Conservation (phyloP, 2,888 invertebrate species). For the Lithophane ornitopus region DNA sequence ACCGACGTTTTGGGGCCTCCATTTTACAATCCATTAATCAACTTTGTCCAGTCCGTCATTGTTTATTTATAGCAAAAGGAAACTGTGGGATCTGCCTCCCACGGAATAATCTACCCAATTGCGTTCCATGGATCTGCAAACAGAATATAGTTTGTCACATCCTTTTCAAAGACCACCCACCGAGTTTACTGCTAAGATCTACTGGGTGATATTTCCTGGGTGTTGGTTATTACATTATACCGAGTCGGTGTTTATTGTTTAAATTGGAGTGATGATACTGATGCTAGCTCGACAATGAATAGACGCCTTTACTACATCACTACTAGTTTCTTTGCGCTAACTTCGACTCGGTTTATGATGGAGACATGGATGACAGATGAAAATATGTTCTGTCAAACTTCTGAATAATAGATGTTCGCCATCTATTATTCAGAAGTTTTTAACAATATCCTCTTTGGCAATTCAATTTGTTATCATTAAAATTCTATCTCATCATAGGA, state of each 20-base stretch:
- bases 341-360: background rate
- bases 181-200: conserved; percentile 5
- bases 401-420: too few relatives aligned
- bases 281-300: conserved; percentile 18
- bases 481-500: background rate
- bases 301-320: background rate
- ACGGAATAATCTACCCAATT: conserved; percentile 70
- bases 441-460: background rate
- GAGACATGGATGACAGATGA: background rate
- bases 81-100: conserved; percentile 67
- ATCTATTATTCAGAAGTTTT: too few relatives aligned
- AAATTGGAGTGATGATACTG: conserved; percentile 39
- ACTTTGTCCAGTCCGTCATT: conserved; percentile 69
- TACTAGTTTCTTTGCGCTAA: background rate
- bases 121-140: conserved; percentile 41
- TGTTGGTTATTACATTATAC: background rate
- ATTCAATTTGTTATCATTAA: background rate
- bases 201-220: conserved; percentile 49
- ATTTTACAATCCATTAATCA: conserved; percentile 45
- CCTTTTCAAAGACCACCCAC: conserved; percentile 61
- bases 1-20: background rate
- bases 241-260: conserved; percentile 16
- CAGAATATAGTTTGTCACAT: conserved; percentile 48
- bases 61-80: conserved; percentile 75
- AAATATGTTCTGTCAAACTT: background rate